Percentiles rank a stretch among this genome's conserved stretches.
Conservation (phyloP, 1,140 invertebrate genomes). For the Liolophura sinensis region DNA sequence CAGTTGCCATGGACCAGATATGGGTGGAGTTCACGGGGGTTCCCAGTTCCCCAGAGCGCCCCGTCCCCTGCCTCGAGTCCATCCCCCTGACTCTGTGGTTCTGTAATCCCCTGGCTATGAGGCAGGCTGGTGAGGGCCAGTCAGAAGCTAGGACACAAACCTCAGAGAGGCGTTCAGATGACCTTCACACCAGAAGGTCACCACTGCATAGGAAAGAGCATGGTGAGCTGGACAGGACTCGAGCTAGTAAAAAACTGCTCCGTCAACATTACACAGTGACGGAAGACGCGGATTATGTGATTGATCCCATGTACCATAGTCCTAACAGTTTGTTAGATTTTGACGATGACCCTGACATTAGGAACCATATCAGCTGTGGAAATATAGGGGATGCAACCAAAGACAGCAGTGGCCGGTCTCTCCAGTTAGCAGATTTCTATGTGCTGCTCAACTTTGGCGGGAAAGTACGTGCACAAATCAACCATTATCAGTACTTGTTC, state of each 20-base stretch:
- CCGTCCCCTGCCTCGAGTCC: slow-evolving; percentile 87
- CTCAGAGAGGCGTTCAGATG: neutral
- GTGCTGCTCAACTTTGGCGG: slow-evolving; percentile 40
- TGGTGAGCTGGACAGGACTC: neutral
- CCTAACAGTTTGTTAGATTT: too few relatives aligned
- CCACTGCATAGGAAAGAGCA: neutral
- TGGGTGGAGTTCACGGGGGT: slow-evolving; percentile 91
- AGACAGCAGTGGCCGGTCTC: too few relatives aligned
- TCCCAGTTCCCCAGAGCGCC: slow-evolving; percentile 64
- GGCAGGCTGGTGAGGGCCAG: neutral
- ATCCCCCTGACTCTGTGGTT: slow-evolving; percentile 85
- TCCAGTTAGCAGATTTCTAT: slow-evolving; percentile 29
- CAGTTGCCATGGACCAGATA: slow-evolving; percentile 82
- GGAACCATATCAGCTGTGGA: too few relatives aligned
- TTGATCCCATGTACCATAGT: too few relatives aligned
- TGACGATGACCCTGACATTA: too few relatives aligned
- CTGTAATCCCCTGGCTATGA: slow-evolving; percentile 11
- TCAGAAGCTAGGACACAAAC: neutral
- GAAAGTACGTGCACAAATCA: slow-evolving; percentile 59
- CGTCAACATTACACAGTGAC: too few relatives aligned
- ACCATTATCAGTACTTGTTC: slow-evolving; percentile 92
- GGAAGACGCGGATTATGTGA: too few relatives aligned
- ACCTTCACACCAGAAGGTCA: neutral
- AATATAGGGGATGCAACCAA: too few relatives aligned
- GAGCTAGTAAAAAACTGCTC: neutral